phyloP scores from a whole-genome alignment of 2,113 vertebrate species.

The Oceanites oceanicus region DNA sequence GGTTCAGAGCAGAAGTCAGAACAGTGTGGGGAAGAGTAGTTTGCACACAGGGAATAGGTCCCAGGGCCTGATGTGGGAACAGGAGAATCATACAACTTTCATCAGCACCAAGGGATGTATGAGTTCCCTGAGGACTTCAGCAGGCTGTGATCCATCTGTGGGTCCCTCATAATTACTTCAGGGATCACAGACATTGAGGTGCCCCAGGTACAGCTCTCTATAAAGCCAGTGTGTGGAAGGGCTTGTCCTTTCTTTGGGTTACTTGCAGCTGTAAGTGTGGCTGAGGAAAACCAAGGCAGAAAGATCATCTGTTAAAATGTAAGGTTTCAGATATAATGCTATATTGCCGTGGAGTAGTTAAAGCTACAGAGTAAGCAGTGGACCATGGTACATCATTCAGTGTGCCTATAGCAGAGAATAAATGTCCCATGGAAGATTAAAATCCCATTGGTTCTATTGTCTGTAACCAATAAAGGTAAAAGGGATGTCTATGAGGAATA shows the following conservation, averaged over 20 bases:
- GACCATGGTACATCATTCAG: constrained; percentile 46
- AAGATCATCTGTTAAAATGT: background rate
- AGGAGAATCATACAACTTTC: background rate
- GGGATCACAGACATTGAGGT: background rate
- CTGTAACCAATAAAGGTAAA: constrained; percentile 35
- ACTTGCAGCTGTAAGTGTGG: background rate
- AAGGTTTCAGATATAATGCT: background rate
- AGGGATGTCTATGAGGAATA: background rate
- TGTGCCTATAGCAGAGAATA: background rate
- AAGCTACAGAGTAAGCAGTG: constrained; percentile 7
- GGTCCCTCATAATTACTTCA: background rate
- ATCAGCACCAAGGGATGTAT: background rate
- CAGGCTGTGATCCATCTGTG: background rate
- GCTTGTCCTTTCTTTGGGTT: background rate
- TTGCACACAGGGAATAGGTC: background rate
- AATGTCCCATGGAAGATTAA: constrained; percentile 56
- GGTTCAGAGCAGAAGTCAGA: background rate
- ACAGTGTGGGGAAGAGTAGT: background rate
- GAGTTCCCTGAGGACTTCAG: background rate
- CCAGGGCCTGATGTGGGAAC: background rate
- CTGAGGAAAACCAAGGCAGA: background rate
- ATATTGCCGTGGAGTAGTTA: background rate
- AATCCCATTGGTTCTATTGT: constrained; percentile 49
- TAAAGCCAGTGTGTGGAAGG: background rate
- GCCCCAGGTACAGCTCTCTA: background rate